Percentiles rank a stretch among this genome's conserved stretches.
Evolutionary conservation across 2,888 invertebrate genomes (phyloP).

Genomic region (Himalopsyche anomala): DNA sequence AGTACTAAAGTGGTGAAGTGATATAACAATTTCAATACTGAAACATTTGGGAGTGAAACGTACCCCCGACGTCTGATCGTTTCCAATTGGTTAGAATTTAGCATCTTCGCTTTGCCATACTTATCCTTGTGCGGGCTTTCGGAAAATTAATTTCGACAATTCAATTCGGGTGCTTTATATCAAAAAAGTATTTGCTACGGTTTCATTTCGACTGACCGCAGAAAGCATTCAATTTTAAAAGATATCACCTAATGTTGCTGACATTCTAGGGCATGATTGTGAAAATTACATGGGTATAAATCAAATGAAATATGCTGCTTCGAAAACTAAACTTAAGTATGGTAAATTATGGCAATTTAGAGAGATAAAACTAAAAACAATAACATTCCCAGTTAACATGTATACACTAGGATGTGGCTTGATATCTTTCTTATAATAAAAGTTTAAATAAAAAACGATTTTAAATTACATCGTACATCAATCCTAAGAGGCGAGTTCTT

Average conservation of each 20-base stretch:
- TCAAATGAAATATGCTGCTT: conserved; percentile 23
- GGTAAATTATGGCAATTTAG: conserved; percentile 14
- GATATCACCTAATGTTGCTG: conserved; percentile 22
- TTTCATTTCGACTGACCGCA: background rate
- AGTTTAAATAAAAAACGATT: background rate
- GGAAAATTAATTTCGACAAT: conserved; percentile 55
- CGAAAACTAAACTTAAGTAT: background rate
- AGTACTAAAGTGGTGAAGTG: conserved; percentile 58
- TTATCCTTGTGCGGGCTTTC: conserved; percentile 92
- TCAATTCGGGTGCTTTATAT: conserved; percentile 50
- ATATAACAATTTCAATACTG: conserved; percentile 61
- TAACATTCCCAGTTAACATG: conserved; percentile 22
- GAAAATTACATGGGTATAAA: conserved; percentile 47
- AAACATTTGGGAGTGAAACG: conserved; percentile 71
- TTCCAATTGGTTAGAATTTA: conserved; percentile 86
- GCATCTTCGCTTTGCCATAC: conserved; percentile 88
- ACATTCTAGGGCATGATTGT: conserved; percentile 51
- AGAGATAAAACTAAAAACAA: conserved; percentile 26
- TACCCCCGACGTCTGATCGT: conserved; percentile 86
- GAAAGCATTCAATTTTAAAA: background rate
- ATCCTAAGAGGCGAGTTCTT: too few relatives aligned
- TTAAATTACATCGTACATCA: too few relatives aligned
- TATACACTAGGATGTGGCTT: conserved; percentile 1
- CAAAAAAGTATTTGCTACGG: background rate
- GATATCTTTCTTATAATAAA: conserved; percentile 28